These are phyloP conservation scores for Fregetta grallaria DNA, from an alignment of 2,113 vertebrate genomes.

Conservation along the genomic window DNA sequence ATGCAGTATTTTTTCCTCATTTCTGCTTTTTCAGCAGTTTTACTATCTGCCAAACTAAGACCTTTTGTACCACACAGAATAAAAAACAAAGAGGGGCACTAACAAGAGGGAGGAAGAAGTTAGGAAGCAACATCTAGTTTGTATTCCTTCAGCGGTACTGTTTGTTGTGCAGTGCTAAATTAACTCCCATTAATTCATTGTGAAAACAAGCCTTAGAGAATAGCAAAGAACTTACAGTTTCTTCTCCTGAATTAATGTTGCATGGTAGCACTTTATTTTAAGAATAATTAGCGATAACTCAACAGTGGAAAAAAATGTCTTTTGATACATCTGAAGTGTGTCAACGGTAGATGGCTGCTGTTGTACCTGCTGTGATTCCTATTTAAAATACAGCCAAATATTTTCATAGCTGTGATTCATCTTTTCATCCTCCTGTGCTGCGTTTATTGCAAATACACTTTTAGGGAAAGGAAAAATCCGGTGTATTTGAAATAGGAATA, in stretches of 20 bases:
- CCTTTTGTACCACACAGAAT: background rate
- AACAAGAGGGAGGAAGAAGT: background rate
- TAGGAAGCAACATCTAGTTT: background rate
- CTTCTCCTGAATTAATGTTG: constrained; percentile 55
- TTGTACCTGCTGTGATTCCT: background rate
- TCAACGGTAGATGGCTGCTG: background rate
- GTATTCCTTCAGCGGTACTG: constrained; percentile 18
- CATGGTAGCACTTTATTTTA: constrained; percentile 47
- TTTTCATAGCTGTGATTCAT: background rate
- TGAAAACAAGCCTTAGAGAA: constrained; percentile 65
- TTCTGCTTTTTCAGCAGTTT: background rate
- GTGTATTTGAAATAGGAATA: background rate
- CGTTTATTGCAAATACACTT: background rate
- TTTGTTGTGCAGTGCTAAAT: constrained; percentile 61
- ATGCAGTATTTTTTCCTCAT: background rate
- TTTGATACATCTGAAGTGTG: background rate
- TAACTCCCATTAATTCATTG: constrained; percentile 67
- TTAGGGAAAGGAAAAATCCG: background rate
- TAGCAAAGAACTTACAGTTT: constrained; percentile 48
- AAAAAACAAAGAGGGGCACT: background rate
- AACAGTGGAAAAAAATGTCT: background rate
- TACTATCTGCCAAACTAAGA: background rate
- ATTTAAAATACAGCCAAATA: background rate
- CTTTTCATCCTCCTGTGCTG: background rate
- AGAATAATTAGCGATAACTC: constrained; percentile 49